A percentile compares a stretch with the other conserved stretches of the same genome.
Evolutionary conservation across 2,113 vertebrate genomes (phyloP).

Genomic region (Gnathonemus longibarbis): DNA sequence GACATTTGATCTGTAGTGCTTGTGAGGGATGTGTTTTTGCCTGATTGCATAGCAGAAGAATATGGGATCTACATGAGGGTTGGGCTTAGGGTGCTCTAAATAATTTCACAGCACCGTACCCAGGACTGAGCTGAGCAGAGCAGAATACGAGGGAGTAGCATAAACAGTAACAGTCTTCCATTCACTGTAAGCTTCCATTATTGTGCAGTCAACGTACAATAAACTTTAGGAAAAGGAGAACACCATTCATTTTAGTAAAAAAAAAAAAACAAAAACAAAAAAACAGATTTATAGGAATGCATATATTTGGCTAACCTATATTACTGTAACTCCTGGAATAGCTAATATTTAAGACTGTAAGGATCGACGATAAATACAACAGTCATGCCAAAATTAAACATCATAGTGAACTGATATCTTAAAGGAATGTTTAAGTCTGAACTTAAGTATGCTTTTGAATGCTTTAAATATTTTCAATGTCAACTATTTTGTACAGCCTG

Average conservation of each 20-base stretch:
- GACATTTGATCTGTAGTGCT: background rate
- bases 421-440: constrained; percentile 44
- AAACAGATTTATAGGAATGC: constrained; percentile 13
- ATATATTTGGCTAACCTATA: constrained; percentile 6
- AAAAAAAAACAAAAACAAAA: background rate
- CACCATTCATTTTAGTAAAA: constrained; percentile 10
- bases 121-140: background rate
- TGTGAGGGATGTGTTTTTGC: background rate
- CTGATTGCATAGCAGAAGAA: background rate
- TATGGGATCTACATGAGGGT: background rate
- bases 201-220: constrained; percentile 17
- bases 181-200: constrained; percentile 20
- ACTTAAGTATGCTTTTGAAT: constrained; percentile 52
- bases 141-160: background rate
- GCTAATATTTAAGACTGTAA: constrained; percentile 25
- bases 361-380: constrained; percentile 28
- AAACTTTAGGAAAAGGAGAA: constrained; percentile 8
- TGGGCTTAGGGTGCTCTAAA: background rate
- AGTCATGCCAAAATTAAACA: constrained; percentile 41
- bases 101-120: constrained; percentile 11
- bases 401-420: constrained; percentile 32
- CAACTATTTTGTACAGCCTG: constrained; percentile 57
- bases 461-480: constrained; percentile 56
- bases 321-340: constrained; percentile 14
- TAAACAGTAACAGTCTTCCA: constrained; percentile 41